Conservation (phyloP, 92 coral and sea anemone species). For the Galaxea fascicularis region DNA sequence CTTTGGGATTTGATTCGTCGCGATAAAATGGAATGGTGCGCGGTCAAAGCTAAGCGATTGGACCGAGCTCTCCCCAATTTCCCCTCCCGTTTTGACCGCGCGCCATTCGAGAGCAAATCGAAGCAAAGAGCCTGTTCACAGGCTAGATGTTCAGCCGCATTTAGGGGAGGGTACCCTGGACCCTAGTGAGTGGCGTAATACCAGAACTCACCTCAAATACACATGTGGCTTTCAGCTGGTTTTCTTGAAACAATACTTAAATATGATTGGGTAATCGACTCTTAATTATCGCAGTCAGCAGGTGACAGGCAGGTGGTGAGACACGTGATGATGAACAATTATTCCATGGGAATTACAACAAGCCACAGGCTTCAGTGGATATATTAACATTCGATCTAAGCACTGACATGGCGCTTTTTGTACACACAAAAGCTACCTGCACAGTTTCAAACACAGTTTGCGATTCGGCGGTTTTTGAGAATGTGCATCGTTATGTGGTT, state of each 20-base stretch:
- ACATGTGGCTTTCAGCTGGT: neutral
- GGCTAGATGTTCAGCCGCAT: no score
- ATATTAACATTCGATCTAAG: conserved; percentile 7
- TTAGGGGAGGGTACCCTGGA: no score
- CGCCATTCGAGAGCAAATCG: no score
- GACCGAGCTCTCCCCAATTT: no score
- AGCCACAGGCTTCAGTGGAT: neutral
- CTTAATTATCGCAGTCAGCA: conserved; percentile 1
- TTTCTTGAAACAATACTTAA: neutral
- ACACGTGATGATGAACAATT: conserved; percentile 14
- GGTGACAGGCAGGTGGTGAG: conserved; percentile 38
- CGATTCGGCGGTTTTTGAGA: neutral
- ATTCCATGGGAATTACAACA: neutral
- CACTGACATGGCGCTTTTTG: neutral
- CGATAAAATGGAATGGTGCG: no score
- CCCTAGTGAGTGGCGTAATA: no score
- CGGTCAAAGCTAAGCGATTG: no score
- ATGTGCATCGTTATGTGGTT: conserved; percentile 22
- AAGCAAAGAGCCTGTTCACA: no score
- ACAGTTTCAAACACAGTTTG: neutral
- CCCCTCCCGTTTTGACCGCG: no score
- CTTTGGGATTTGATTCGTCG: no score
- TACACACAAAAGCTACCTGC: neutral
- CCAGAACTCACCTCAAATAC: neutral
- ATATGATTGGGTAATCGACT: neutral